Evolutionary conservation across 2,113 vertebrate species (phyloP).

Genomic region (Climacteris rufus): DNA sequence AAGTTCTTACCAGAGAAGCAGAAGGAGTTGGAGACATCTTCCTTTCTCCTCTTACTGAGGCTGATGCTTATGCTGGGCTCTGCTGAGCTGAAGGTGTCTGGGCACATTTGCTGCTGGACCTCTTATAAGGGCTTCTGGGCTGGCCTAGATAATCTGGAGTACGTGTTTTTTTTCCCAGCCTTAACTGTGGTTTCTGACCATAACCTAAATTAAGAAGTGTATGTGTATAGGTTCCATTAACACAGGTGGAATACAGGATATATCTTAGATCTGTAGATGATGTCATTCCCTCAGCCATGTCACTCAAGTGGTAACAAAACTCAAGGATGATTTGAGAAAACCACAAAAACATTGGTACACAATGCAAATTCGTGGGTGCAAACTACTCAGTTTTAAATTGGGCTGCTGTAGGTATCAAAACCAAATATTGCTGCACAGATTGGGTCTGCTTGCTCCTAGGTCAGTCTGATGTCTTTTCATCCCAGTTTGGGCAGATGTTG

Average conservation of each 20-base stretch:
- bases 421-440: fast-evolving
- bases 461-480: background rate
- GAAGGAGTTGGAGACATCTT: background rate
- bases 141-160: background rate
- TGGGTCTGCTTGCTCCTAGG: background rate
- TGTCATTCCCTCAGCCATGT: background rate
- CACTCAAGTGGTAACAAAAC: background rate
- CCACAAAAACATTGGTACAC: background rate
- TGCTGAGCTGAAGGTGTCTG: background rate
- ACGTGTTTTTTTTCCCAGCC: background rate
- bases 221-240: background rate
- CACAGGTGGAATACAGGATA: background rate
- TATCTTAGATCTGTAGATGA: background rate
- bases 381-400: background rate
- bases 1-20: constrained; percentile 2
- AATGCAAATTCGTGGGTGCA: background rate
- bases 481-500: background rate
- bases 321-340: background rate
- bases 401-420: background rate
- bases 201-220: background rate
- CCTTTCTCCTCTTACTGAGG: background rate
- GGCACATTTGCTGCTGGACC: background rate
- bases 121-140: constrained; percentile 39
- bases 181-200: constrained; percentile 23
- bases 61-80: background rate